A percentile compares a stretch with the other conserved stretches of the same genome.
Conservation (phyloP, 2,888 invertebrate genomes). For the Molanna angustata region DNA sequence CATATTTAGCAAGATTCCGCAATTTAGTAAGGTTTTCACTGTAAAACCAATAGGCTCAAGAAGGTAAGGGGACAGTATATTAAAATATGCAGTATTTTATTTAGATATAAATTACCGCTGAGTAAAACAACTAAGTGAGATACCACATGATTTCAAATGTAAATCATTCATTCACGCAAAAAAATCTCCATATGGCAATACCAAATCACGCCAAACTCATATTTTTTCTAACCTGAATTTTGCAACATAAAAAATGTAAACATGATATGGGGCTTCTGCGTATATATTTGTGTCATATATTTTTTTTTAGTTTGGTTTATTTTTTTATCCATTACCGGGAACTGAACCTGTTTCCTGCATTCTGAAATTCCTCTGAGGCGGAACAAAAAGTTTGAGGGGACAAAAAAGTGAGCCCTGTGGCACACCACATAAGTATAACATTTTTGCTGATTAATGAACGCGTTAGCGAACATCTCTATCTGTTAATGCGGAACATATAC, state of each 20-base stretch:
- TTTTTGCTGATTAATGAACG: conserved; percentile 19
- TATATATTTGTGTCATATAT: conserved; percentile 9
- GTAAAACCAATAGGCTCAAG: too few species aligned
- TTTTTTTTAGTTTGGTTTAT: conserved; percentile 8
- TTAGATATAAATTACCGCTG: too few species aligned
- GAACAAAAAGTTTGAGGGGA: conserved; percentile 18
- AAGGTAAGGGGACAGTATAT: too few species aligned
- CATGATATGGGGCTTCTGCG: conserved; percentile 23
- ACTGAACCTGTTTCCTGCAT: conserved; percentile 32
- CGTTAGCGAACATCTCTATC: conserved; percentile 19
- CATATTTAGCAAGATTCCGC: too few species aligned
- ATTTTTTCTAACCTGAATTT: not conserved
- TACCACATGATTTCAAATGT: conserved; percentile 14
- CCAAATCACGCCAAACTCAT: conserved; percentile 15
- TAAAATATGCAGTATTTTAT: too few species aligned
- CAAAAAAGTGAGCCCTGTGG: not conserved
- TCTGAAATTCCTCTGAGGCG: conserved; percentile 17
- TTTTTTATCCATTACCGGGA: conserved; percentile 8
- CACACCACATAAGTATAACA: too few species aligned
- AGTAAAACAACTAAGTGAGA: not conserved
- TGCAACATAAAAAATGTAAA: conserved; percentile 19
- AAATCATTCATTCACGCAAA: conserved; percentile 7
- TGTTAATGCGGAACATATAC: conserved; percentile 14
- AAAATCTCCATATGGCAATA: conserved; percentile 20
- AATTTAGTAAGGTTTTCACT: too few species aligned